Evolutionary conservation across 2,113 vertebrate genomes (phyloP).

Genomic region (Chascanopsetta lugubris): DNA sequence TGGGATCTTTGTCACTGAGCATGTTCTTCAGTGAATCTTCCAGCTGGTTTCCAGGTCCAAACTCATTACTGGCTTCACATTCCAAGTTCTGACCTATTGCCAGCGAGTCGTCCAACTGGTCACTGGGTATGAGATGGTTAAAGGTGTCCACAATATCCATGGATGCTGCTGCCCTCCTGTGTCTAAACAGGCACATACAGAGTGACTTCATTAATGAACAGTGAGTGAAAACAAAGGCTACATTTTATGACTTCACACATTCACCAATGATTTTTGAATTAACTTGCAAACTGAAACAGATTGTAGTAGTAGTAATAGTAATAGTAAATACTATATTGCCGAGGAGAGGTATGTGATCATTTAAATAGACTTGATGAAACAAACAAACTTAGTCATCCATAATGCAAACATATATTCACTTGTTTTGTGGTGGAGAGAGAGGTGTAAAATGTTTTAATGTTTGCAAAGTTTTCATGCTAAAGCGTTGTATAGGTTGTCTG

Average conservation of each 20-base stretch:
- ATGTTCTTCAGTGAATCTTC: conserved; percentile 99
- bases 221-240: too few species aligned
- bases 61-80: conserved; percentile 98
- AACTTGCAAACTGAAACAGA: too few species aligned
- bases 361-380: neutral
- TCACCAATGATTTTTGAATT: too few species aligned
- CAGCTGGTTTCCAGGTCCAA: conserved; percentile 88
- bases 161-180: conserved; percentile 94
- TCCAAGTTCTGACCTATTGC: conserved; percentile 94
- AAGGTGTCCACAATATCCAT: conserved; percentile 99
- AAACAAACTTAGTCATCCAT: neutral
- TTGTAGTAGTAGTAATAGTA: too few species aligned
- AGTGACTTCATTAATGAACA: neutral
- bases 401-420: neutral
- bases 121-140: conserved; percentile 99
- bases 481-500: too few species aligned
- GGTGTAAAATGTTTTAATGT: too few species aligned
- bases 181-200: conserved; percentile 52
- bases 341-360: too few species aligned
- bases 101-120: conserved; percentile 98
- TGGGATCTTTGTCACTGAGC: conserved; percentile 99
- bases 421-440: neutral
- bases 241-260: too few species aligned
- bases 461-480: too few species aligned
- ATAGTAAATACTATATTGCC: too few species aligned